Base-by-base conservation (phyloP, 2,888 invertebrate genomes). In the Tetrapedia diversipes region DNA sequence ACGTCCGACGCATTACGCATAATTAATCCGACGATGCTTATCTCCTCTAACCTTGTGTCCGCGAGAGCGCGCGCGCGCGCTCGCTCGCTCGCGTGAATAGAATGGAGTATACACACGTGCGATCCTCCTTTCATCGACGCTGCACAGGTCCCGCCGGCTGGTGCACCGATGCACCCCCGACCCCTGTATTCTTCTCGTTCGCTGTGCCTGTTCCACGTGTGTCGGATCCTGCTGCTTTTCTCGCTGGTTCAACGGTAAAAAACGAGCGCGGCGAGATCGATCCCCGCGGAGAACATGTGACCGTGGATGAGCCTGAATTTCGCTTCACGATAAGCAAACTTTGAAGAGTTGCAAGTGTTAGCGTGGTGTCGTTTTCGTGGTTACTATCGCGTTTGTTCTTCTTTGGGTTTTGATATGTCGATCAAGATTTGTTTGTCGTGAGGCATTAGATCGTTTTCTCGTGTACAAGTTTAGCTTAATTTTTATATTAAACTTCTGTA, bases 1-100 rank as follows among this genome's bases (percentile, higher is more conserved):
- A 77, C 71, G 61, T 79, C 57, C 79, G 72, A 79, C 77, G 88
- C 88, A 87, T 88, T 87, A 86, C 86, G 88, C 88, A 87, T 88
- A 88, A 88, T 88, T 88, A 88, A 88, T 87, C 86, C 85, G 66
- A 65, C 80, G 87, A 87, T 87, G 79, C 67, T 75, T 86, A 87
- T 87, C 86, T 80, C 70, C 60, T 65, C 80, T 81, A 84, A 85
- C 80, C 85, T 81, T 77, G 83, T 77, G 79, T 64, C 80, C 65
- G 67, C 53, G 72, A 77, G 67, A 80, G 72, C 56, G 70, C 78
- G 65, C 80, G 73, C 54, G 67, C 63, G 45, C 78, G 81, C 77
- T 72, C 81, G 53, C 79, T n/a, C n/a, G n/a, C n/a, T n/a, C 81
- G 85, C 78, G 84, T 76, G 86, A 86, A 86, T 86, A 82, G 83